Evolutionary conservation across 2,888 invertebrate genomes (phyloP).

Genomic region (Taphrorychus bicolor): DNA sequence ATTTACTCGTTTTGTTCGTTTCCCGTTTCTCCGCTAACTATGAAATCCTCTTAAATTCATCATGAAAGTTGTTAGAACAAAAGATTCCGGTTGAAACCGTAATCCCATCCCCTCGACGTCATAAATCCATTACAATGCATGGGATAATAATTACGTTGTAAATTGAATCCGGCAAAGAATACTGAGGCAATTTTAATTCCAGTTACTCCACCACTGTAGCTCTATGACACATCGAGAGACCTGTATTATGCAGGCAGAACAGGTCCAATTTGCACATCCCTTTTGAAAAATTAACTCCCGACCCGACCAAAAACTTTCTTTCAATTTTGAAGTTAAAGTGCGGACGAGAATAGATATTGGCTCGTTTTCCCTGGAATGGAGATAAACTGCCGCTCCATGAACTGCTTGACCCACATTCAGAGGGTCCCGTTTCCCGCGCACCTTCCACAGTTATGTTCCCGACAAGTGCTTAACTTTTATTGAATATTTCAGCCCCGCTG

Average conservation of each 20-base stretch:
- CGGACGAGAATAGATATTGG: conserved; percentile 34
- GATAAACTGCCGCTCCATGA: conserved; percentile 20
- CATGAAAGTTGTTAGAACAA: conserved; percentile 40
- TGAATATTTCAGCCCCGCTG: conserved; percentile 4
- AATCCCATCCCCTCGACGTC: conserved; percentile 35
- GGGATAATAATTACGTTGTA: conserved; percentile 34
- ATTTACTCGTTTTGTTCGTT: conserved; percentile 35
- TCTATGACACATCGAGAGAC: background rate
- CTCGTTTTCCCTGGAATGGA: conserved; percentile 32
- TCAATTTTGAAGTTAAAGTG: conserved; percentile 36
- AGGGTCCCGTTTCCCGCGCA: background rate
- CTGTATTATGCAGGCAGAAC: conserved; percentile 31
- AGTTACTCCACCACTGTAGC: conserved; percentile 5
- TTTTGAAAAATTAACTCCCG: conserved; percentile 37
- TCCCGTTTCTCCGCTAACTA: conserved; percentile 23
- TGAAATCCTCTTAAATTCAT: conserved; percentile 38
- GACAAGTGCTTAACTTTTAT: conserved; percentile 4
- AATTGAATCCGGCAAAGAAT: conserved; percentile 30
- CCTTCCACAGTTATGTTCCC: background rate
- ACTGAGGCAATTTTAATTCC: conserved; percentile 21
- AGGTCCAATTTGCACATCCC: conserved; percentile 35
- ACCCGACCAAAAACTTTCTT: conserved; percentile 30
- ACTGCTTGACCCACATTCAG: conserved; percentile 24
- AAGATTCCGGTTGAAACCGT: conserved; percentile 35
- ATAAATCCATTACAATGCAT: conserved; percentile 37